phyloP scores from a whole-genome alignment of 1,140 invertebrate species.

The Amphibalanus amphitrite region DNA sequence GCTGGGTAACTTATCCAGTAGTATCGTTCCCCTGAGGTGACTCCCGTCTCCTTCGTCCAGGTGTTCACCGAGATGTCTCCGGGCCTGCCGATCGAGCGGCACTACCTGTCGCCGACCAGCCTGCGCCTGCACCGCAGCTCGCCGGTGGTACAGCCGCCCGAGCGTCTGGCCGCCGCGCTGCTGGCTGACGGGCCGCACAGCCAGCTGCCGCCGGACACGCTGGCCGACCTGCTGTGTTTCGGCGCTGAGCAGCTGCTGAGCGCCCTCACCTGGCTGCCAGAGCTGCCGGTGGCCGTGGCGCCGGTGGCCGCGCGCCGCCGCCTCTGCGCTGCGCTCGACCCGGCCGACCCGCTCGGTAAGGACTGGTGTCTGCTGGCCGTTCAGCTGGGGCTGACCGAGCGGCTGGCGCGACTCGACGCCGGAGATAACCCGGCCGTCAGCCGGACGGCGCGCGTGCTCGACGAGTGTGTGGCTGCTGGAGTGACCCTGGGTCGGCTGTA shows the following conservation, averaged over 20 bases:
- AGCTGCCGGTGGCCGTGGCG: slow-evolving; percentile 37
- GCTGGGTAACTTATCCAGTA: too few relatives aligned
- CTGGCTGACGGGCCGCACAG: slow-evolving; percentile 30
- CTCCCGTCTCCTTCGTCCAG: slow-evolving; percentile 15
- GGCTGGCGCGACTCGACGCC: slow-evolving; percentile 33
- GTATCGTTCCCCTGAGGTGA: slow-evolving; percentile 1
- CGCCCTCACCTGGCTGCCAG: slow-evolving; percentile 6
- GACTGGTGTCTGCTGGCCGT: slow-evolving; percentile 53
- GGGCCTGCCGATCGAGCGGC: slow-evolving; percentile 42
- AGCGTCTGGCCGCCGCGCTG: slow-evolving; percentile 39
- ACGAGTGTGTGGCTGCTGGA: slow-evolving; percentile 30
- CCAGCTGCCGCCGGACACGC: slow-evolving; percentile 27
- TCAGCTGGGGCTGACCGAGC: slow-evolving; percentile 41
- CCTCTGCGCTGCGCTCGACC: slow-evolving; percentile 45
- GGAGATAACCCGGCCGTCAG: slow-evolving; percentile 25
- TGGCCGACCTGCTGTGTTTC: slow-evolving; percentile 49
- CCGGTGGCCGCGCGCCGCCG: slow-evolving; percentile 38
- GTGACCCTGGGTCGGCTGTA: not conserved
- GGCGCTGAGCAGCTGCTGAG: slow-evolving; percentile 30
- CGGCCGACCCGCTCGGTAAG: slow-evolving; percentile 53
- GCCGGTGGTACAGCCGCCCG: slow-evolving; percentile 40
- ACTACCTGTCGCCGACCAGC: slow-evolving; percentile 44
- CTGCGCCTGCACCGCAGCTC: slow-evolving; percentile 33
- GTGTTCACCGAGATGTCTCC: slow-evolving; percentile 44
- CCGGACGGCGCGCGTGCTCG: slow-evolving; percentile 31